Evolutionary conservation across 2,888 invertebrate genomes (phyloP), one percentile per base, ranked within the genome.

Genomic region (Antitype chi): DNA sequence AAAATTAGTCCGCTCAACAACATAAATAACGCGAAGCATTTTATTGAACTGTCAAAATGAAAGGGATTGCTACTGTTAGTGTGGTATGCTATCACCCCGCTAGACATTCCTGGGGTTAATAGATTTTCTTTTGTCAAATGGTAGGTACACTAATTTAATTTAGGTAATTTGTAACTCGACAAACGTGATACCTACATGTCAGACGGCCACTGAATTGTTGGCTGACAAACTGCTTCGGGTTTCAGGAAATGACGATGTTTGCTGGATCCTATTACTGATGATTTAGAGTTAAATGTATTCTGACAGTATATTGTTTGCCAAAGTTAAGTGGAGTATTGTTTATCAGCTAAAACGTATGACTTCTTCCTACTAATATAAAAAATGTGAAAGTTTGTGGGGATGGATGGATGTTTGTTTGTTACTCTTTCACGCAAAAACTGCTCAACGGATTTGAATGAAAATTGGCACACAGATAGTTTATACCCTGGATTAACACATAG

Each of bases 231-330:
- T 17, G 59, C 52, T 79, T 70, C 47, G 47, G 43, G 17, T 79
- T 70, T 23, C 70, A 70, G 47, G 23, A 53, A 53, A 53, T 70
- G 32, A 23, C 17, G 32, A 20, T 17, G 13, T 43, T 28, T 69
- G 20, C 23, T 43, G 23, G 59, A 47, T 62, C 76, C 13, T 9
- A 79, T 76, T 79, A 60, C 74, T 59, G 74, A 43, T 59, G 49
- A 52, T 72, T n/a, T 4, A 69, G 13, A n/a, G 13, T 49, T 52
- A 38, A 53, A 43, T 53, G 17, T 13, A 28, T 70, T 53, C 70
- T 20, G 13, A 23, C 17, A 32, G 20, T 13, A 17, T 28, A 25
- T 49, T 25, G 69, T 69, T 43, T 17, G 70, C 69, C 53, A 23
- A 71, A 67, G 25, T 53, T 17, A 13, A 38, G 15, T 53, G 6